Conservation (phyloP, 2,888 invertebrate genomes). For the Apamea crenata region DNA sequence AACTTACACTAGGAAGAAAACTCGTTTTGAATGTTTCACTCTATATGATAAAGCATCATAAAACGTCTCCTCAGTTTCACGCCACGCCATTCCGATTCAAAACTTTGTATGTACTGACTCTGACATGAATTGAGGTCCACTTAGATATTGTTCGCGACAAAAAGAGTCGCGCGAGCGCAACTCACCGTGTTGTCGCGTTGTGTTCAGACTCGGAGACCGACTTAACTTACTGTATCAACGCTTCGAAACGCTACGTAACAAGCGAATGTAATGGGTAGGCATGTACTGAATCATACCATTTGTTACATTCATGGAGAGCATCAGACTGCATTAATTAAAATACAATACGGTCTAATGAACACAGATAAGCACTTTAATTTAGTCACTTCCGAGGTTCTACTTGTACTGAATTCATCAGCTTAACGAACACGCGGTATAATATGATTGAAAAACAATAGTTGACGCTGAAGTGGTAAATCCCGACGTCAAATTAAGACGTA, state of each 20-base stretch:
- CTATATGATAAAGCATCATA: constrained; percentile 67
- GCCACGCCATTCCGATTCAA: constrained; percentile 59
- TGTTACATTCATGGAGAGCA: constrained; percentile 31
- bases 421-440: background rate
- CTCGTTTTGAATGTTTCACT: constrained; percentile 67
- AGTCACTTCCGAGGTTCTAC: constrained; percentile 16
- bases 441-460: constrained; percentile 2
- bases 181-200: constrained; percentile 33
- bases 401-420: constrained; percentile 1
- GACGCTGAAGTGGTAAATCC: constrained; percentile 11
- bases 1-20: constrained; percentile 68
- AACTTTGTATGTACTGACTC: constrained; percentile 40
- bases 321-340: constrained; percentile 45
- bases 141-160: constrained; percentile 35
- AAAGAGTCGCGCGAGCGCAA: constrained; percentile 55
- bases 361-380: constrained; percentile 23
- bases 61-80: constrained; percentile 65
- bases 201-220: constrained; percentile 43
- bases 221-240: constrained; percentile 44
- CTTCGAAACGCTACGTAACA: constrained; percentile 43
- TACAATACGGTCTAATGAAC: constrained; percentile 39
- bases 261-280: constrained; percentile 27
- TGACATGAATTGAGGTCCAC: constrained; percentile 45
- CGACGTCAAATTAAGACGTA: constrained; percentile 16
- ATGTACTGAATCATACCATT: constrained; percentile 41